Base-by-base conservation (phyloP, 2,113 vertebrate genomes). In the Leptodactylus fuscus region DNA sequence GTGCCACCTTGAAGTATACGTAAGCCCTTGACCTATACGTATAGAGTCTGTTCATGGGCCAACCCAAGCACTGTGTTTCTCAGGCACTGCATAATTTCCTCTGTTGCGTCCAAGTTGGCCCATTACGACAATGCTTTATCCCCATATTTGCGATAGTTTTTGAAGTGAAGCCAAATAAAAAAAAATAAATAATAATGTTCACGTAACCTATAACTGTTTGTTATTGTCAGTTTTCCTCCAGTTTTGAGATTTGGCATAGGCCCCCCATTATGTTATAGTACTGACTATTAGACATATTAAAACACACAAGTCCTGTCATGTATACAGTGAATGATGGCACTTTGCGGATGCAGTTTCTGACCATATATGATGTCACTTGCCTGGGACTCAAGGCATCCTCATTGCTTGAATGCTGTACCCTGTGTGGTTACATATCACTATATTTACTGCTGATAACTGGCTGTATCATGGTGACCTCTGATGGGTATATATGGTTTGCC, bases 321-420 rank as follows among this genome's bases (percentile, higher is more conserved):
- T 69, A 22, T 69, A 69, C 65, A 69, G 65, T 69, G 65, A 38
- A 69, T 69, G 65, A 69, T 69, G 32, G 65, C 65, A 69, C 34
- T 36, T 67, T 8, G 18, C 38, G 65, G 65, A 69, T 69, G 65
- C 18, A 38, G 38, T 38, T 20, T 69, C 2, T 69, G 18, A 36
- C 34, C 18, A 36, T 69, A 12, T 69, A 4, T 69, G 5, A 34
- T 18, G 18, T 20, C 18, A 36, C 32, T 34, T 4, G 0, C 32
- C 62, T 67, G 27, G 32, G 15, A 4, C 11, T 32, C 8, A 16
- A 32, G 13, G 13, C 34, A 36, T 69, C 65, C 65, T 34, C 18
- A 32, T 9, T 69, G 65, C 65, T 69, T 36, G 65, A 69, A 22
- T 18, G 5, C 65, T 69, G 65, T 69, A 69, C 32, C 65, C 11